Conservation (phyloP, 2,888 invertebrate genomes). For the Willowsia nigromaculata region DNA sequence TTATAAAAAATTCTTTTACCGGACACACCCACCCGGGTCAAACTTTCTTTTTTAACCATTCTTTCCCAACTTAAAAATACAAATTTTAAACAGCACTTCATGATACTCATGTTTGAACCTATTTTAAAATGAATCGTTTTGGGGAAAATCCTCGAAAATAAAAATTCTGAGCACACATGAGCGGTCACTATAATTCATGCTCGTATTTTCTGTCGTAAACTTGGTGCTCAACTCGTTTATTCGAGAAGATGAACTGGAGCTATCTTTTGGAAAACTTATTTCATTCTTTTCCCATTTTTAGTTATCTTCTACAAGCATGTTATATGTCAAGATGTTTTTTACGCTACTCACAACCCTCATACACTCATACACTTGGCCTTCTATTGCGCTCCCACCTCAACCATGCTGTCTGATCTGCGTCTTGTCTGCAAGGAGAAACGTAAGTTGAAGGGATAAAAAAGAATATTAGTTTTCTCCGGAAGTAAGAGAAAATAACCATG, state of each 20-base stretch:
- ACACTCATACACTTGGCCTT: not conserved
- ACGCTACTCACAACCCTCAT: not conserved
- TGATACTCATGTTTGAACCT: too few species aligned
- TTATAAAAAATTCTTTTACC: too few species aligned
- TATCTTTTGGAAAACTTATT: conserved; percentile 13
- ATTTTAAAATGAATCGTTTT: too few species aligned
- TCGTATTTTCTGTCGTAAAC: not conserved
- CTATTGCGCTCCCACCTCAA: not conserved
- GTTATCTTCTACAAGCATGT: conserved; percentile 23
- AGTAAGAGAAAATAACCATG: not conserved
- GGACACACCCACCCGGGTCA: too few species aligned
- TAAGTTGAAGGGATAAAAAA: conserved; percentile 43
- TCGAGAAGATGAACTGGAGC: conserved; percentile 3
- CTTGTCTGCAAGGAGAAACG: conserved; percentile 32
- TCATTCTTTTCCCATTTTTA: not conserved
- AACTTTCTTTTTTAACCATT: too few species aligned
- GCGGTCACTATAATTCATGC: conserved; percentile 38
- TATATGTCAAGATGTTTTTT: conserved; percentile 3
- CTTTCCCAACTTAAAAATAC: too few species aligned
- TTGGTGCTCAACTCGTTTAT: conserved; percentile 27
- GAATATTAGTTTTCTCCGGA: conserved; percentile 36
- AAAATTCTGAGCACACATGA: conserved; percentile 35
- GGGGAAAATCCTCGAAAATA: not conserved
- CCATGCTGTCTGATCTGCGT: not conserved
- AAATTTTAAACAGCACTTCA: too few species aligned